phyloP scores from a whole-genome alignment of 2,888 invertebrate genomes.

The Ferrisia virgata region DNA sequence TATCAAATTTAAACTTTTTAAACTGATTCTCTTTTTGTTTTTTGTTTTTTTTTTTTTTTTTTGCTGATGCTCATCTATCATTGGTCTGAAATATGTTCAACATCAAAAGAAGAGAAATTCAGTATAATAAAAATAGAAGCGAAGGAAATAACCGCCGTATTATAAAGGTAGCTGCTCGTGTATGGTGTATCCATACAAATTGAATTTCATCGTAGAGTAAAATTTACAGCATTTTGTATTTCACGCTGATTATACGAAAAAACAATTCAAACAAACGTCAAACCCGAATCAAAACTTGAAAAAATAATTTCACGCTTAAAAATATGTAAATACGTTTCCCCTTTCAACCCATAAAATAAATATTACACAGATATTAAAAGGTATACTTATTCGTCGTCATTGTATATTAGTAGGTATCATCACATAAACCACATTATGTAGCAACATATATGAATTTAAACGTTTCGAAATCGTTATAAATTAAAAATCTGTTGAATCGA shows the following conservation, averaged over 20 bases:
- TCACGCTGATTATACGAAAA: constrained; percentile 6
- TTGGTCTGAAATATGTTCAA: too few relatives aligned
- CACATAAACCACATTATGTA: background rate
- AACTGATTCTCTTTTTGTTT: too few relatives aligned
- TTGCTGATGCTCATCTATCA: too few relatives aligned
- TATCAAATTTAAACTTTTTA: too few relatives aligned
- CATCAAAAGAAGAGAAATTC: too few relatives aligned
- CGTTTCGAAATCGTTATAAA: background rate
- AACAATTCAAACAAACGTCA: constrained; percentile 11
- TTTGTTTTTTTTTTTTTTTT: too few relatives aligned
- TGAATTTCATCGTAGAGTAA: too few relatives aligned
- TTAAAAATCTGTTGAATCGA: background rate
- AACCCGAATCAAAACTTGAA: constrained; percentile 2
- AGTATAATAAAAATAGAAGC: background rate
- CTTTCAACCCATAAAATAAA: background rate
- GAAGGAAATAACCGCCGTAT: background rate
- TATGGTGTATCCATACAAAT: too few relatives aligned
- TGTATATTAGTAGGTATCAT: background rate
- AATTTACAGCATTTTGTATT: constrained; percentile 11
- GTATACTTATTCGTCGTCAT: background rate
- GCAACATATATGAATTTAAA: background rate
- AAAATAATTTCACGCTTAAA: constrained; percentile 10
- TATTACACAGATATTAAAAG: background rate
- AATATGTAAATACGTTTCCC: background rate
- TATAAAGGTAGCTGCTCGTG: background rate